Conservation (phyloP, 2,113 vertebrate genomes). For the Emydocephalus ijimae region DNA sequence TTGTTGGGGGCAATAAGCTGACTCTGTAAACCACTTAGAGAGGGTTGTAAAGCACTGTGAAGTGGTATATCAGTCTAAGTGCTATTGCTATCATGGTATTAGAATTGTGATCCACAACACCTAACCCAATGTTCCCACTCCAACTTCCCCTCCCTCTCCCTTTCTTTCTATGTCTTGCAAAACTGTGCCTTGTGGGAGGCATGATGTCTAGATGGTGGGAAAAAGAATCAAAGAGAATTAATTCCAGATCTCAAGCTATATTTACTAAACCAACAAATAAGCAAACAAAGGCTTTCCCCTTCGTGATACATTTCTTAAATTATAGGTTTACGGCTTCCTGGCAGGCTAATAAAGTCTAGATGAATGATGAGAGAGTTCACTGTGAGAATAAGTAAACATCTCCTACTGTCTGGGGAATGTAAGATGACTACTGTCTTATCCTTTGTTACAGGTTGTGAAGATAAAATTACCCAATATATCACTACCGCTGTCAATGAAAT, state of each 20-base stretch:
- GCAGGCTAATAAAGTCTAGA: slow-evolving; percentile 62
- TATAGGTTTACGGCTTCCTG: slow-evolving; percentile 58
- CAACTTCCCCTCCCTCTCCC: background rate
- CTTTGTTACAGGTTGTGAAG: slow-evolving; percentile 72
- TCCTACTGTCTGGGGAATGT: slow-evolving; percentile 69
- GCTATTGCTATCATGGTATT: background rate
- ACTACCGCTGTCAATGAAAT: slow-evolving; percentile 63
- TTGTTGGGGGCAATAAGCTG: too few species aligned
- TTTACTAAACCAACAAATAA: slow-evolving; percentile 51
- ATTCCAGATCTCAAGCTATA: slow-evolving; percentile 33
- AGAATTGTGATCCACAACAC: background rate
- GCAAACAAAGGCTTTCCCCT: slow-evolving; percentile 38
- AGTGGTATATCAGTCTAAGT: too few species aligned
- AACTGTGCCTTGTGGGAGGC: background rate
- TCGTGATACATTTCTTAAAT: slow-evolving; percentile 58
- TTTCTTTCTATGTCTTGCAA: background rate
- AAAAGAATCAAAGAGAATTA: background rate
- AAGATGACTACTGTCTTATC: slow-evolving; percentile 66
- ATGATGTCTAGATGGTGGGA: background rate
- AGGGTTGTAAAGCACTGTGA: too few species aligned
- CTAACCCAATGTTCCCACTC: background rate
- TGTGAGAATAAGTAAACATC: slow-evolving; percentile 68
- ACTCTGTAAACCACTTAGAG: too few species aligned
- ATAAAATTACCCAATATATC: slow-evolving; percentile 71
- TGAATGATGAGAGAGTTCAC: slow-evolving; percentile 66